A percentile compares a stretch with the other conserved stretches of the same genome.
These are phyloP conservation scores for Tinea semifulvella DNA, from an alignment of 2,888 invertebrate genomes.

Conservation along the genomic window DNA sequence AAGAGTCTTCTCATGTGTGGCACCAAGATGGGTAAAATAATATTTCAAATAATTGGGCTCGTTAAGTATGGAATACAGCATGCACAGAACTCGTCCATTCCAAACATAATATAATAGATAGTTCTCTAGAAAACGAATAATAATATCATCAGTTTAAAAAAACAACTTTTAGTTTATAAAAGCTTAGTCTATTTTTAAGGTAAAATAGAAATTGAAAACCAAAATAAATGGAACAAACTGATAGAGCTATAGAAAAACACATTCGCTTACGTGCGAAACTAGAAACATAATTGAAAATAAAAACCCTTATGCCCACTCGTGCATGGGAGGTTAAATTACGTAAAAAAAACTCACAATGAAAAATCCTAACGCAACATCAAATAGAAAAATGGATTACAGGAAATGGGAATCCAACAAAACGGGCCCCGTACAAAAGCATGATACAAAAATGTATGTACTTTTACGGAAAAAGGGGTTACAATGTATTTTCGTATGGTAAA, in stretches of 20 bases:
- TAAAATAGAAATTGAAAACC: slow-evolving; percentile 4
- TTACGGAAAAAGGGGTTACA: too few species aligned
- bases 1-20: too few species aligned
- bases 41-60: too few species aligned
- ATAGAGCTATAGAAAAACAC: not conserved
- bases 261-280: slow-evolving; percentile 1
- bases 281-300: slow-evolving; percentile 6
- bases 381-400: slow-evolving; percentile 13
- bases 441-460: slow-evolving; percentile 1
- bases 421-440: slow-evolving; percentile 6
- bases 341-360: slow-evolving; percentile 9
- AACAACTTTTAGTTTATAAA: too few species aligned
- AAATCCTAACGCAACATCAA: slow-evolving; percentile 11
- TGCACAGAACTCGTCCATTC: too few species aligned
- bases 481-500: not conserved
- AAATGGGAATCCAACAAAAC: slow-evolving; percentile 10
- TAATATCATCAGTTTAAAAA: too few species aligned
- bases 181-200: too few species aligned
- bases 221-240: not conserved
- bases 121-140: too few species aligned
- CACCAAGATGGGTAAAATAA: too few species aligned
- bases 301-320: slow-evolving; percentile 2
- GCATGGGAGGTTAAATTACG: slow-evolving; percentile 10
- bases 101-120: too few species aligned
- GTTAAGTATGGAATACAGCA: too few species aligned